Evolutionary conservation across 2,888 invertebrate genomes (phyloP).

Genomic region (Sphaerophoria rueppellii): DNA sequence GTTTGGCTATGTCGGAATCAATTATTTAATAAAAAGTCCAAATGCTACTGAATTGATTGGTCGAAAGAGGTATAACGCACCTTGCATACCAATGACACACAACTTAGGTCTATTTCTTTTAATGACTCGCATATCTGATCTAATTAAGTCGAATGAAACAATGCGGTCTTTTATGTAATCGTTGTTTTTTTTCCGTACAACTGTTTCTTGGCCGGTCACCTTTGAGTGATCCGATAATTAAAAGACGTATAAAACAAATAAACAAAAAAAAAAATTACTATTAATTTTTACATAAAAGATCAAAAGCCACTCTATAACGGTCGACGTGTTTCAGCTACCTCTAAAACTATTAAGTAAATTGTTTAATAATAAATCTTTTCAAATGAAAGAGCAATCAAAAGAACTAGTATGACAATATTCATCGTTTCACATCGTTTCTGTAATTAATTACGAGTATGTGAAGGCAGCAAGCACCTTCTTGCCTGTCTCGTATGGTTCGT

Average conservation of each 20-base stretch:
- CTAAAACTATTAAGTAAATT: constrained; percentile 33
- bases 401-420: constrained; percentile 48
- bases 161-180: constrained; percentile 22
- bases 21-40: neutral
- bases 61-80: neutral
- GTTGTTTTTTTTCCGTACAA: neutral
- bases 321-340: neutral
- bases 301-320: neutral
- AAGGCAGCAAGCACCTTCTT: constrained; percentile 29
- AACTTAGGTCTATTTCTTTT: neutral
- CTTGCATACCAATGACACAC: neutral
- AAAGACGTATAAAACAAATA: neutral
- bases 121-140: neutral
- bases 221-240: neutral
- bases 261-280: neutral
- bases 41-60: neutral
- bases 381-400: neutral
- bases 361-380: constrained; percentile 11
- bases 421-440: constrained; percentile 69
- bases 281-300: constrained; percentile 1
- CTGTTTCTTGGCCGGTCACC: neutral
- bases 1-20: neutral
- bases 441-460: constrained; percentile 59
- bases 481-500: constrained; percentile 23
- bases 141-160: constrained; percentile 15